Base-by-base conservation (phyloP, 2,113 vertebrate genomes). In the Triplophysa siluroides region DNA sequence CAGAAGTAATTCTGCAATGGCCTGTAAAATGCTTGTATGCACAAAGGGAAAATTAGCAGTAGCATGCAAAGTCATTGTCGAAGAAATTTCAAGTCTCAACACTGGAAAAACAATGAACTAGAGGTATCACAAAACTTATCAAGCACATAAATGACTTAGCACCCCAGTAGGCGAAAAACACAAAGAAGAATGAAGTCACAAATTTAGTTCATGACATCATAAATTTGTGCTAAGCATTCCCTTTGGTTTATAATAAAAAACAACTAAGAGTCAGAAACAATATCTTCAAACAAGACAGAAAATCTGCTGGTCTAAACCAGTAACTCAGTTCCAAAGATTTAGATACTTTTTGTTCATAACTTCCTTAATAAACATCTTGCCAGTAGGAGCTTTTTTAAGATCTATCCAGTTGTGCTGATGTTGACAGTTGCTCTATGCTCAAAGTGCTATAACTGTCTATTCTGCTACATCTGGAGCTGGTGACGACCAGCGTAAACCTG, bases 391-490 rank as follows among this genome's bases (percentile, higher is more conserved):
- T 71, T 33, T 29, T 11, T 71, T 18, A 1, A 54, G 33, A n/a
- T 56, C 18, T 14, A 4, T 14, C 18, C 26, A 56, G 26, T 8
- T 29, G 24, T 33, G 68, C 29, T 54, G 68, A 72, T 54, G 47
- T 12, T 18, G 18, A 73, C 29, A 18, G 33, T 24, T 73, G 19
- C n/a, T 24, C 41, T 13, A 58, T 43, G 19, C 14, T 60, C 8
- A 74, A 75, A 75, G 58, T 61, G n/a, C 56, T 61, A 21, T 58
- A 24, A 74, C 19, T 4, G 52, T 41, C 5, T 2, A 21, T 58
- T 9, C 41, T 63, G 73, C 73, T 76, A 76, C 73, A 76, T 76
- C 23, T 76, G 60, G 73, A 50, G 70, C 43, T 16, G 26, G 45
- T 10, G 14, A 8, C 21, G 52, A 72, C 26, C 19, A 38, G 26